Evolutionary conservation across 1,140 invertebrate species (phyloP).

Genomic region (Leptinotarsa texana): DNA sequence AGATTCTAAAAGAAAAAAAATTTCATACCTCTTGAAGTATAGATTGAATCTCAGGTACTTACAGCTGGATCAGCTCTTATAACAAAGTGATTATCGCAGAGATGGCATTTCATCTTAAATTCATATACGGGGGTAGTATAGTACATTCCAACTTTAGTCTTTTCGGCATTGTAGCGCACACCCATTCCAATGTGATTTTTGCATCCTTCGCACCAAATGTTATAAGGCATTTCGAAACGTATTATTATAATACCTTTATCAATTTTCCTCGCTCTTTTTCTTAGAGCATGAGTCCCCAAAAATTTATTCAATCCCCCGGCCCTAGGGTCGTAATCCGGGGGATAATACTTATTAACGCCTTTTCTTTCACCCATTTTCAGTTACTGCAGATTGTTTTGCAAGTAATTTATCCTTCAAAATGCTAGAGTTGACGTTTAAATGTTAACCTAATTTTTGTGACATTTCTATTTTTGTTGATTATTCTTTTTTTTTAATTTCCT

Average conservation of each 20-base stretch:
- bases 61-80: constrained; percentile 98
- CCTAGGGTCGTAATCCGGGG: constrained; percentile 95
- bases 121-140: constrained; percentile 97
- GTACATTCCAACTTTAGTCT: constrained; percentile 98
- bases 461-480: too few species aligned
- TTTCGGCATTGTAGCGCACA: constrained; percentile 98
- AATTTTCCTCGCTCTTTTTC: constrained; percentile 93
- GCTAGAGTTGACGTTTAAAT: too few species aligned
- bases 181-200: constrained; percentile 99
- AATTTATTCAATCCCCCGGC: constrained; percentile 93
- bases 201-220: constrained; percentile 99
- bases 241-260: constrained; percentile 97
- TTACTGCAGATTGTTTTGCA: neutral
- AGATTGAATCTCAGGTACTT: constrained; percentile 53
- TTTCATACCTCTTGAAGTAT: too few species aligned
- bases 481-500: too few species aligned
- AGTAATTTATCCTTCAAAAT: too few species aligned
- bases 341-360: constrained; percentile 97
- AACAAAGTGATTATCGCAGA: constrained; percentile 97
- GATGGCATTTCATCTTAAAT: constrained; percentile 99
- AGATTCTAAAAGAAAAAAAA: constrained; percentile 74
- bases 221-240: constrained; percentile 99
- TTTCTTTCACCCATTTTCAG: constrained; percentile 93
- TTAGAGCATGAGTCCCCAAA: constrained; percentile 91
- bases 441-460: too few species aligned